Percentiles rank a stretch among this genome's conserved stretches.
These are phyloP conservation scores for Tyrannus savana DNA, from an alignment of 2,113 vertebrate genomes.

Conservation along the genomic window DNA sequence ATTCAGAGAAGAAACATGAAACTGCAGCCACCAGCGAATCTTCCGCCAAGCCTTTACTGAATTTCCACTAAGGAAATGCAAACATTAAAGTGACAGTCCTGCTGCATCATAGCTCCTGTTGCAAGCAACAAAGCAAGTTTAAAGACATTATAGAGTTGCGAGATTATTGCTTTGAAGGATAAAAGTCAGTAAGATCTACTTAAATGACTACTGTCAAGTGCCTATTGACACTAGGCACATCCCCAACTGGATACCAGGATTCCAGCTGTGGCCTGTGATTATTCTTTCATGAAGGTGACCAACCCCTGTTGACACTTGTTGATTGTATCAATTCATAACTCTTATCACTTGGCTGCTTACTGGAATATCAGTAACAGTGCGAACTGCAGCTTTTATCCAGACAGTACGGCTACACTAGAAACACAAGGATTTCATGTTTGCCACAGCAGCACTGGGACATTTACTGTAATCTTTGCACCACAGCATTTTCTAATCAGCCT, in stretches of 20 bases:
- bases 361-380: background rate
- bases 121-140: background rate
- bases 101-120: background rate
- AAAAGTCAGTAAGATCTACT: background rate
- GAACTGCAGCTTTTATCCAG: background rate
- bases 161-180: background rate
- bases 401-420: background rate
- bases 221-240: background rate
- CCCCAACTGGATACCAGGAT: background rate
- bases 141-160: background rate
- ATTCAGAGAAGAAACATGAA: background rate
- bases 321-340: background rate
- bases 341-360: background rate
- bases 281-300: background rate
- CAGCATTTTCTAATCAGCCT: background rate
- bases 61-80: background rate
- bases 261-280: background rate
- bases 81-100: background rate
- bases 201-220: background rate
- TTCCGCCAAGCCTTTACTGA: background rate
- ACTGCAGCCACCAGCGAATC: background rate
- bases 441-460: background rate
- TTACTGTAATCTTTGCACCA: background rate
- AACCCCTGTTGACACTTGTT: background rate
- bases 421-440: background rate